A percentile compares a stretch with the other conserved stretches of the same genome.
These are phyloP conservation scores for Parnassius smintheus DNA, from an alignment of 2,888 invertebrate species.

Conservation along the genomic window DNA sequence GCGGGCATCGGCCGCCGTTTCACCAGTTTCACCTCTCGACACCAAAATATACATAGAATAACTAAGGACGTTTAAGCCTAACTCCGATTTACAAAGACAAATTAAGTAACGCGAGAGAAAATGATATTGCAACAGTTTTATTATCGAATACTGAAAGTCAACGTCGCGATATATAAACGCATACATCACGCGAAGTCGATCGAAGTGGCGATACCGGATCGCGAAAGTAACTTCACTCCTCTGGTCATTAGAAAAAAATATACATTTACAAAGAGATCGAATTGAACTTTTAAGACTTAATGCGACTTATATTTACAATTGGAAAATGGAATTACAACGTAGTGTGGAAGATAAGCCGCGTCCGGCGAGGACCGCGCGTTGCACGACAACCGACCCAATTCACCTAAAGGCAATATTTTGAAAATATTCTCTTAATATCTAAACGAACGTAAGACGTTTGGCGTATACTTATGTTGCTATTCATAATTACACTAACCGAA, in stretches of 20 bases:
- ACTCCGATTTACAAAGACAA: constrained; percentile 70
- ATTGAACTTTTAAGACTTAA: constrained; percentile 78
- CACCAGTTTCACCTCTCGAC: constrained; percentile 39
- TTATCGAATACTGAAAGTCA: constrained; percentile 52
- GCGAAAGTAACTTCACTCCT: constrained; percentile 1
- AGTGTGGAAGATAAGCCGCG: constrained; percentile 74
- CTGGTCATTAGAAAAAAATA: constrained; percentile 63
- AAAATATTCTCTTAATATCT: constrained; percentile 75
- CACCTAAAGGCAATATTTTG: constrained; percentile 79
- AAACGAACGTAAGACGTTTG: constrained; percentile 80
- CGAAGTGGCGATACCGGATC: background rate
- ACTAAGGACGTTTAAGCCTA: constrained; percentile 62
- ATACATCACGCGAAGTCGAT: background rate
- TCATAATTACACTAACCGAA: constrained; percentile 79
- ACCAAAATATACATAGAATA: constrained; percentile 72
- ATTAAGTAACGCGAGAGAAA: constrained; percentile 68
- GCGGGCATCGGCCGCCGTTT: constrained; percentile 60
- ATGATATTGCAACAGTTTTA: constrained; percentile 75
- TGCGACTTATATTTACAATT: constrained; percentile 78
- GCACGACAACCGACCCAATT: constrained; percentile 53
- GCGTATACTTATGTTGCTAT: constrained; percentile 81
- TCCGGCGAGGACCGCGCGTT: constrained; percentile 35
- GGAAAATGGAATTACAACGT: constrained; percentile 78
- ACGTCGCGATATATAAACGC: background rate
- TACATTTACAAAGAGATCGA: constrained; percentile 81